Percentiles rank a stretch among this genome's conserved stretches.
Evolutionary conservation across 2,888 invertebrate species (phyloP).

Genomic region (Apamea anceps): DNA sequence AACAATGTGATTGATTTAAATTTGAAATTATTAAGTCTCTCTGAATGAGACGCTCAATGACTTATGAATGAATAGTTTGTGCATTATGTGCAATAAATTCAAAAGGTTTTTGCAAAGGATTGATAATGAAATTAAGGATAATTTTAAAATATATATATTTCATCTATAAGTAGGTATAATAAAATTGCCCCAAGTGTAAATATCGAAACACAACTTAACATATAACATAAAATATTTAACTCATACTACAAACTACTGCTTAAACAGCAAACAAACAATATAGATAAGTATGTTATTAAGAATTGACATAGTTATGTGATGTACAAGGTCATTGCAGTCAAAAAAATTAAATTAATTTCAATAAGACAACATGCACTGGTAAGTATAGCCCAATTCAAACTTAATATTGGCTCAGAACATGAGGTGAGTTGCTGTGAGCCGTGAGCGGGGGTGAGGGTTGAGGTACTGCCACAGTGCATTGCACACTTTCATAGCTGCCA

Average conservation of each 20-base stretch:
- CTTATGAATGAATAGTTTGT: constrained; percentile 6
- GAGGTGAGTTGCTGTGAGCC: background rate
- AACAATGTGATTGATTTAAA: background rate
- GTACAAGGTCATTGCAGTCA: constrained; percentile 22
- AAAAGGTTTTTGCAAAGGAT: constrained; percentile 32
- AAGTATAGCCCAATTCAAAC: background rate
- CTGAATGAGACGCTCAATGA: background rate
- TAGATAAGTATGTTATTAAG: background rate
- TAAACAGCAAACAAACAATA: constrained; percentile 17
- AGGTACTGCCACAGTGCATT: background rate
- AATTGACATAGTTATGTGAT: constrained; percentile 8
- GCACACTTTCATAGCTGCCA: background rate
- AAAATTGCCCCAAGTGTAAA: constrained; percentile 23
- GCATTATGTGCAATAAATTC: constrained; percentile 1
- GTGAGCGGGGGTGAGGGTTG: background rate
- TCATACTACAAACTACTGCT: constrained; percentile 16
- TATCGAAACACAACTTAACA: constrained; percentile 11
- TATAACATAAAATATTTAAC: constrained; percentile 27
- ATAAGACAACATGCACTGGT: background rate
- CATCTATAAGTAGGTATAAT: constrained; percentile 18
- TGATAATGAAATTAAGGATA: constrained; percentile 48
- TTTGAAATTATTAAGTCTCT: background rate
- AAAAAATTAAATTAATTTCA: background rate
- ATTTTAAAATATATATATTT: constrained; percentile 50
- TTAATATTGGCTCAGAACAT: background rate